Evolutionary conservation across 2,113 vertebrate species (phyloP).

Genomic region (Gavialis gangeticus): DNA sequence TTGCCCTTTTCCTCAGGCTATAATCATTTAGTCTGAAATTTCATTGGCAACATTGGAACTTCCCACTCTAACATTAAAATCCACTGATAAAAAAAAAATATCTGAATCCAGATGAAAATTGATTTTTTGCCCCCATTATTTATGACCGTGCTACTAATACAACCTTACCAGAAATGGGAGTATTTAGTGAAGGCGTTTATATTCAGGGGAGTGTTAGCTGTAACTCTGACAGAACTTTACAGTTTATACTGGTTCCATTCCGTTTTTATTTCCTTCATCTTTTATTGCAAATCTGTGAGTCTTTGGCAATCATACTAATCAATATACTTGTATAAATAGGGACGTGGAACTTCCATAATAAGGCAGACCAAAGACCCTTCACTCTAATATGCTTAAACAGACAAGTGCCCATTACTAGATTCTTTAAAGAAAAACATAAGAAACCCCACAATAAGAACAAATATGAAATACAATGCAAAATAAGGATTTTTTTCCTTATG

Average conservation of each 20-base stretch:
- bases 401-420: not conserved
- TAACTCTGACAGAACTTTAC: not conserved
- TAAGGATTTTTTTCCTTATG: accelerated
- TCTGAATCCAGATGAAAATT: slow-evolving; percentile 54
- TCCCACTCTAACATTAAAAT: slow-evolving; percentile 61
- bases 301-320: not conserved
- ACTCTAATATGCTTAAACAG: not conserved
- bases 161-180: slow-evolving; percentile 46
- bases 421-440: not conserved
- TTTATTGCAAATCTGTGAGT: not conserved
- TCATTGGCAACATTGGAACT: slow-evolving; percentile 53
- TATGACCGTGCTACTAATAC: slow-evolving; percentile 45
- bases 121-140: slow-evolving; percentile 57
- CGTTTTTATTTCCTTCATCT: too few species aligned
- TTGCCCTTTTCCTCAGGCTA: slow-evolving; percentile 38
- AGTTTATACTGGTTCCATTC: slow-evolving; percentile 7
- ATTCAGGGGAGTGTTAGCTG: not conserved
- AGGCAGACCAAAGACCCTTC: not conserved
- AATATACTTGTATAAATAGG: not conserved
- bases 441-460: not conserved
- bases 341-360: not conserved
- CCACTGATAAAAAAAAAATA: slow-evolving; percentile 33
- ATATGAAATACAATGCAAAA: not conserved
- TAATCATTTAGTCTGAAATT: slow-evolving; percentile 66
- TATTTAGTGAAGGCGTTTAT: slow-evolving; percentile 27